Percentiles rank a stretch among this genome's conserved stretches.
These are phyloP conservation scores for Panagrolaimus sp. DNA, from an alignment of 1,140 invertebrate species.

Conservation along the genomic window DNA sequence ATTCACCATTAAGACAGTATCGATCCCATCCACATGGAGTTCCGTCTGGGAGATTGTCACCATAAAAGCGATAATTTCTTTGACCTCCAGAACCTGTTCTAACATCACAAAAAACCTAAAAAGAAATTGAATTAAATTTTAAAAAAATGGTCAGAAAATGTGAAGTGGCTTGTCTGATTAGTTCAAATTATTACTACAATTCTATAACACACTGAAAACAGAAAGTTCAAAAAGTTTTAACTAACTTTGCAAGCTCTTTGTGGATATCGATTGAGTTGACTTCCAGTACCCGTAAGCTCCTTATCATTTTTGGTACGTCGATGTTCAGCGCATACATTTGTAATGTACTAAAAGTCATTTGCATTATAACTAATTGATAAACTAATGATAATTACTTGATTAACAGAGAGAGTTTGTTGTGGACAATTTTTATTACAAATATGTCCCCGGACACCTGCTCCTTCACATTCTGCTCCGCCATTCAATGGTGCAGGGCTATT, in stretches of 20 bases:
- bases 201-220: not conserved
- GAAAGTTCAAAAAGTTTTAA: constrained; percentile 13
- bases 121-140: constrained; percentile 15
- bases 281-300: constrained; percentile 53
- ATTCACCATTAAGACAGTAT: constrained; percentile 55
- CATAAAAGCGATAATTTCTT: constrained; percentile 58
- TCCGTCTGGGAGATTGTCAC: constrained; percentile 57
- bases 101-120: constrained; percentile 57
- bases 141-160: not conserved
- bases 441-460: constrained; percentile 43
- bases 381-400: constrained; percentile 38
- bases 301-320: constrained; percentile 50
- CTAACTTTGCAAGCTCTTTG: constrained; percentile 55
- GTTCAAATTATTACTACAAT: too few relatives aligned
- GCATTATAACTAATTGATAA: not conserved
- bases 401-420: constrained; percentile 37
- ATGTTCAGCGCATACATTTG: constrained; percentile 50
- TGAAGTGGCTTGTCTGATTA: constrained; percentile 11
- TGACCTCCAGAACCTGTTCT: constrained; percentile 41
- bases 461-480: constrained; percentile 52
- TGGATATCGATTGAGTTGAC: constrained; percentile 51
- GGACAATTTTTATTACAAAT: constrained; percentile 47
- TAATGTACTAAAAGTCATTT: constrained; percentile 38
- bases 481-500: constrained; percentile 46
- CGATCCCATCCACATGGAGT: constrained; percentile 56